phyloP scores from a whole-genome alignment of 1,140 invertebrate genomes.

The Hylyphantes graminicola region DNA sequence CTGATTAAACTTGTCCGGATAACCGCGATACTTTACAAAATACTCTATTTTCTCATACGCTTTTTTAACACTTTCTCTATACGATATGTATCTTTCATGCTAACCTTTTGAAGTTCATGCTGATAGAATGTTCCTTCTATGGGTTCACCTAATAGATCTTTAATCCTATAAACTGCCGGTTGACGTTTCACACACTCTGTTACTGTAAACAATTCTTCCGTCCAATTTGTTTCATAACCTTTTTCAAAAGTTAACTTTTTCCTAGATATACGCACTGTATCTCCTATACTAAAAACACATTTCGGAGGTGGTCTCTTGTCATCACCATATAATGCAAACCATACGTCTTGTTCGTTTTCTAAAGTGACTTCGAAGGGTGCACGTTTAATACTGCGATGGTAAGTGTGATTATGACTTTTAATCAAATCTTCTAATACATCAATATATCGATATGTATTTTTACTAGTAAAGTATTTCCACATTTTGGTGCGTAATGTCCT shows the following conservation, averaged over 20 bases:
- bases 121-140: no score
- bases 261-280: no score
- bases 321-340: no score
- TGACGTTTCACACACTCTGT: no score
- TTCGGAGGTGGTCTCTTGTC: no score
- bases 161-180: no score
- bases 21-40: not conserved
- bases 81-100: not conserved
- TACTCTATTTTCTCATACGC: not conserved
- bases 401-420: not conserved
- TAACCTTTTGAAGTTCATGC: not conserved
- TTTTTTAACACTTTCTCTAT: slow-evolving; percentile 5
- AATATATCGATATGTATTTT: not conserved
- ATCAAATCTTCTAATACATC: slow-evolving; percentile 7
- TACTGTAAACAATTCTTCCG: no score
- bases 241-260: not conserved
- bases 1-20: slow-evolving; percentile 2
- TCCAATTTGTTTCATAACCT: not conserved
- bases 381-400: slow-evolving; percentile 5
- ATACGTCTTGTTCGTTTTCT: no score
- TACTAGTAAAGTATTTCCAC: no score
- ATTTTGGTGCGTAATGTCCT: no score
- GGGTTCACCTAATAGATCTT: no score
- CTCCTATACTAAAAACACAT: no score
- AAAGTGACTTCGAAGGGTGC: not conserved